Evolutionary conservation across 2,888 invertebrate genomes (phyloP).

Genomic region (Onchidella celtica): DNA sequence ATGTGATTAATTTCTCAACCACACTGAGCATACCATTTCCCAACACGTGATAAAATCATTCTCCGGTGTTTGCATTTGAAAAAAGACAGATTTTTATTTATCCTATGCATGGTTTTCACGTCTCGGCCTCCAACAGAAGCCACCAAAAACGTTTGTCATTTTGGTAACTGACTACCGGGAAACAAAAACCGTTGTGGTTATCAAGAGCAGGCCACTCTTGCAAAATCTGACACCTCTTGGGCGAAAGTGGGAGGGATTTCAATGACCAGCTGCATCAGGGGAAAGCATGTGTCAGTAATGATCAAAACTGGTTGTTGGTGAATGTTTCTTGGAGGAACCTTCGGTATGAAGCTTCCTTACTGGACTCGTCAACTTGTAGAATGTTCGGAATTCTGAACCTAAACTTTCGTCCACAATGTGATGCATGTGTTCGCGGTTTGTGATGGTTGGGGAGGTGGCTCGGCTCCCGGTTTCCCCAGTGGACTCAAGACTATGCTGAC

Average conservation of each 20-base stretch:
- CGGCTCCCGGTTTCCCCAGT: neutral
- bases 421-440: constrained; percentile 48
- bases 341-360: constrained; percentile 54
- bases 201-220: neutral
- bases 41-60: too few relatives aligned
- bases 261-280: neutral
- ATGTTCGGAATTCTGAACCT: constrained; percentile 71
- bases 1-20: too few relatives aligned
- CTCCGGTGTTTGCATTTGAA: too few relatives aligned
- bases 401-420: constrained; percentile 59
- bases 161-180: neutral
- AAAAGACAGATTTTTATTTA: too few relatives aligned
- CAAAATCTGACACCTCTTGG: neutral
- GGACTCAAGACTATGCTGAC: constrained; percentile 16
- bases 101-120: too few relatives aligned
- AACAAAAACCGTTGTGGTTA: neutral
- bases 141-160: neutral
- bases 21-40: too few relatives aligned
- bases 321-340: neutral
- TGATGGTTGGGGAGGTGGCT: neutral
- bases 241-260: neutral
- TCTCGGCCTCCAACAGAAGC: too few relatives aligned
- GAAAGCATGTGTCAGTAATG: constrained; percentile 23
- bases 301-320: constrained; percentile 30
- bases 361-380: constrained; percentile 73